These are phyloP conservation scores for Cyclura pinguis DNA, from an alignment of 2,797 vertebrate genomes.

Conservation along the genomic window DNA sequence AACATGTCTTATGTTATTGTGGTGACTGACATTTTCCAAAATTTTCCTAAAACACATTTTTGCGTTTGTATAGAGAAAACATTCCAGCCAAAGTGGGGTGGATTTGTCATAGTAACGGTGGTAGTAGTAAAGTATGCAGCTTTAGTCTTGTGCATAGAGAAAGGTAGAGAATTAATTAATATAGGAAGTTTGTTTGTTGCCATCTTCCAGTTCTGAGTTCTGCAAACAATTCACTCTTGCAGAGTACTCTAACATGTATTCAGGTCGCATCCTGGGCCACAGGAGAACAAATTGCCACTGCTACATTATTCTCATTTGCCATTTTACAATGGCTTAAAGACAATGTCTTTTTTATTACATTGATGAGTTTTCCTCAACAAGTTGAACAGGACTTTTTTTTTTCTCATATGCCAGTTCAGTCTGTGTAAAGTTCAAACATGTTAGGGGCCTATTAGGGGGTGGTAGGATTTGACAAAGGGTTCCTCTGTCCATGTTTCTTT, in stretches of 20 bases:
- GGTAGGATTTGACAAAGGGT: background rate
- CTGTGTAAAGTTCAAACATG: background rate
- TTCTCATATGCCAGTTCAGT: background rate
- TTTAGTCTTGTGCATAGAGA: too few relatives aligned
- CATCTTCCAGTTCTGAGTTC: background rate
- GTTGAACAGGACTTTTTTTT: background rate
- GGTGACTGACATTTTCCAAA: conserved; percentile 35
- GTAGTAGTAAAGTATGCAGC: too few relatives aligned
- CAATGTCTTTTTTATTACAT: background rate
- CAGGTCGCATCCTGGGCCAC: background rate
- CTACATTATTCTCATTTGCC: background rate
- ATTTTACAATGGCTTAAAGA: background rate
- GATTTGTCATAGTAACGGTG: too few relatives aligned
- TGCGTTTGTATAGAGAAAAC: background rate
- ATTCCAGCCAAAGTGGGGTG: background rate
- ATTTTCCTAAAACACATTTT: background rate
- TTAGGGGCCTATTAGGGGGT: background rate
- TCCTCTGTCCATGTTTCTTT: background rate
- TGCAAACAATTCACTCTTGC: background rate
- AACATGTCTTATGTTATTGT: conserved; percentile 52
- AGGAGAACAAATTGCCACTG: background rate
- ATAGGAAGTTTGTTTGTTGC: background rate
- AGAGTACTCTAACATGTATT: background rate
- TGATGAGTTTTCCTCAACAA: background rate
- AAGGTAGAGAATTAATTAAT: too few relatives aligned